A percentile compares a stretch with the other conserved stretches of the same genome.
phyloP scores from a whole-genome alignment of 1,140 invertebrate species.

The Lepidurus arcticus region DNA sequence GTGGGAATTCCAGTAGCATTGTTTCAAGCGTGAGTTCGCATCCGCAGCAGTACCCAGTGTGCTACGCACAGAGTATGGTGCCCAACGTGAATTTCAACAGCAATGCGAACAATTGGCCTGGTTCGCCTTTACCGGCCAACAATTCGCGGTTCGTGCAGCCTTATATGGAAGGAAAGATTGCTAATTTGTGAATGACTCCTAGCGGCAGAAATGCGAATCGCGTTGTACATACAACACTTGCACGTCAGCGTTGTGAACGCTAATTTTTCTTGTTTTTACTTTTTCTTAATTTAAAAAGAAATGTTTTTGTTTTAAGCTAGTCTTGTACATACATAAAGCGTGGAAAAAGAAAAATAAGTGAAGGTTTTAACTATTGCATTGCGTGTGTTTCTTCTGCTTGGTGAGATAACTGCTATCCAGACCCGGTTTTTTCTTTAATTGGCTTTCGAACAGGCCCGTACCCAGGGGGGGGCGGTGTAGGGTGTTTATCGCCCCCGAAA shows the following conservation, averaged over 20 bases:
- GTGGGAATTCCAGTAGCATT: constrained; percentile 27
- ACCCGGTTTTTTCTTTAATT: neutral
- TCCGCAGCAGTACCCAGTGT: constrained; percentile 32
- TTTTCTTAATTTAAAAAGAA: neutral
- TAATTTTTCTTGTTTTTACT: neutral
- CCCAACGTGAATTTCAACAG: constrained; percentile 27
- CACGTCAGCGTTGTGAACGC: neutral
- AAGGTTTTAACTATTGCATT: neutral
- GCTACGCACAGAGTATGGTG: constrained; percentile 34
- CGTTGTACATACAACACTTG: neutral
- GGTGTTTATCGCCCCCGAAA: no score
- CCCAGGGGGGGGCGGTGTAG: no score
- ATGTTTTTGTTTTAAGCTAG: neutral
- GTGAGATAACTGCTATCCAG: neutral
- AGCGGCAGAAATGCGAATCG: neutral
- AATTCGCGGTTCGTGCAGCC: constrained; percentile 4
- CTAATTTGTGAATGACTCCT: neutral
- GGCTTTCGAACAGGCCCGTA: neutral
- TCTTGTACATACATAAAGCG: neutral
- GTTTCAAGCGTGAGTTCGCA: constrained; percentile 30
- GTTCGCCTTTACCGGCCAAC: neutral
- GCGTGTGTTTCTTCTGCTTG: constrained; percentile 5
- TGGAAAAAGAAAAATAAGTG: neutral
- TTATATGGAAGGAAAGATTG: constrained; percentile 7
- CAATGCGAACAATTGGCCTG: constrained; percentile 10